Evolutionary conservation across 2,888 invertebrate species (phyloP).

Genomic region (Thymelicus acteon): DNA sequence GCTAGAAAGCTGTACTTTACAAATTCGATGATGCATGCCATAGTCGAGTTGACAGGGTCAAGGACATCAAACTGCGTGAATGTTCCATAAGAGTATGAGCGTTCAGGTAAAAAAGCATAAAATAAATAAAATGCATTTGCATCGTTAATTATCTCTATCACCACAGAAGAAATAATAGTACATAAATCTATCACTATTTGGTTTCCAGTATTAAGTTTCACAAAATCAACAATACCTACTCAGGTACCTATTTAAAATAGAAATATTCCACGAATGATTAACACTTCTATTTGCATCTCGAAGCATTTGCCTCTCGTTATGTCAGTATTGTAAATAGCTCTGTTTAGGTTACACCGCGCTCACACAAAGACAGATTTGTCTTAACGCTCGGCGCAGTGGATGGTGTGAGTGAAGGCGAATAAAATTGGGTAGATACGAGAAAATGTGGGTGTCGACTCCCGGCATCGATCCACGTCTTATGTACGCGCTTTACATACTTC

Average conservation of each 20-base stretch:
- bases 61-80: constrained; percentile 72
- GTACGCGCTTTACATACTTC: constrained; percentile 75
- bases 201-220: constrained; percentile 1
- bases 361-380: constrained; percentile 31
- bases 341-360: constrained; percentile 29
- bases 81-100: constrained; percentile 59
- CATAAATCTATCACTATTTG: neutral
- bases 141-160: too few species aligned
- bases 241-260: constrained; percentile 2
- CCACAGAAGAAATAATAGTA: too few species aligned
- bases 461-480: constrained; percentile 81
- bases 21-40: constrained; percentile 1
- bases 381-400: constrained; percentile 29
- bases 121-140: too few species aligned
- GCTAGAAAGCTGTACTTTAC: neutral
- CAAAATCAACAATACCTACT: neutral
- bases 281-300: constrained; percentile 30
- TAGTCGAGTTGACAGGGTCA: constrained; percentile 54
- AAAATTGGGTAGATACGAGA: constrained; percentile 45
- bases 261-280: constrained; percentile 30
- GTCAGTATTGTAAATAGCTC: constrained; percentile 36
- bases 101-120: neutral
- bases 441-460: constrained; percentile 64
- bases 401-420: constrained; percentile 43
- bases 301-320: constrained; percentile 36